phyloP scores from a whole-genome alignment of 2,888 invertebrate genomes.

The Altica lythri region DNA sequence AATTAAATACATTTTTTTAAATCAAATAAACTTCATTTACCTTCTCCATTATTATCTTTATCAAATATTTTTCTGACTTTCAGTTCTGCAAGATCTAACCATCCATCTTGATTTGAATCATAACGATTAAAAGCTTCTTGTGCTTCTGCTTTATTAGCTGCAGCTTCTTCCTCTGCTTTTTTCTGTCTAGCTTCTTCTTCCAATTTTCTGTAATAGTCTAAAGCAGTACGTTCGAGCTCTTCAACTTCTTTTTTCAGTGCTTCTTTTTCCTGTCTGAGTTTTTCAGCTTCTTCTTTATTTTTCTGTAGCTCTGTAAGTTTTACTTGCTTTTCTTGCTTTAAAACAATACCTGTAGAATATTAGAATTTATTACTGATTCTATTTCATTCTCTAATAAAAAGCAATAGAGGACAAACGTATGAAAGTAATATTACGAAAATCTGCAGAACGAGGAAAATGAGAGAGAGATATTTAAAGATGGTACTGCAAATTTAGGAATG shows the following conservation, averaged over 20 bases:
- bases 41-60: constrained; percentile 82
- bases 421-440: too few species aligned
- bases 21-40: constrained; percentile 36
- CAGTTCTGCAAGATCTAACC: constrained; percentile 70
- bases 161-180: constrained; percentile 64
- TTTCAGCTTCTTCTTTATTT: constrained; percentile 78
- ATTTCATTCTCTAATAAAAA: too few species aligned
- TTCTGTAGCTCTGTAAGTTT: constrained; percentile 72
- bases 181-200: constrained; percentile 68
- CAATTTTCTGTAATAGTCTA: constrained; percentile 71
- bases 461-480: too few species aligned
- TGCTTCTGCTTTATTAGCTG: constrained; percentile 66
- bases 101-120: constrained; percentile 81
- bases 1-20: background rate
- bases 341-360: constrained; percentile 69
- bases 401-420: too few species aligned
- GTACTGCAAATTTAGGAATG: too few species aligned
- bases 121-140: constrained; percentile 74
- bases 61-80: constrained; percentile 81
- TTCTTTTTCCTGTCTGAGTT: constrained; percentile 77
- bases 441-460: too few species aligned
- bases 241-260: constrained; percentile 73
- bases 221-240: constrained; percentile 72
- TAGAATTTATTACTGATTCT: too few species aligned
- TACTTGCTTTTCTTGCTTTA: constrained; percentile 74